Percentiles rank a stretch among this genome's conserved stretches.
These are phyloP conservation scores for Steinernema carpocapsae DNA, from an alignment of 2,888 invertebrate species.

Conservation along the genomic window DNA sequence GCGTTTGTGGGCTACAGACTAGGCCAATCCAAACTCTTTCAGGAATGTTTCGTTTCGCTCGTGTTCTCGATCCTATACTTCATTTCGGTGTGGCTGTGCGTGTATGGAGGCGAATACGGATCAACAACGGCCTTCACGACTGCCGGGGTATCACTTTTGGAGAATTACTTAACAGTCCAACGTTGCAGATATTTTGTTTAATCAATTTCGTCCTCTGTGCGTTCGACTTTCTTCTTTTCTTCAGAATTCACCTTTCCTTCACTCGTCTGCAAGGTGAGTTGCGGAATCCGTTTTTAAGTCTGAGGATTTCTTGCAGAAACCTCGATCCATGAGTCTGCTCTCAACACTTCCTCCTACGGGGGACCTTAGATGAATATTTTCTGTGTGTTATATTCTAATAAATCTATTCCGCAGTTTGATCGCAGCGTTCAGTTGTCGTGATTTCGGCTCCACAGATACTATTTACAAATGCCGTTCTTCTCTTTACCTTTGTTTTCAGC, in stretches of 20 bases:
- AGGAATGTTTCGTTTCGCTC: conserved; percentile 44
- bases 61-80: conserved; percentile 44
- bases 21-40: background rate
- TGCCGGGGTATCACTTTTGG: conserved; percentile 39
- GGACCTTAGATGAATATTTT: background rate
- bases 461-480: background rate
- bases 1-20: too few species aligned
- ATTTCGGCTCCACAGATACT: too few species aligned
- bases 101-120: conserved; percentile 36
- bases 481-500: background rate
- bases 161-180: too few species aligned
- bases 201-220: conserved; percentile 16
- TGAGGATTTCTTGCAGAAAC: conserved; percentile 5
- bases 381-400: too few species aligned
- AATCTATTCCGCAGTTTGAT: too few species aligned
- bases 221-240: conserved; percentile 11
- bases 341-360: background rate
- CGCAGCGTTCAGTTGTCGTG: too few species aligned
- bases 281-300: too few species aligned
- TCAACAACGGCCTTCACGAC: conserved; percentile 34
- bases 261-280: conserved; percentile 5
- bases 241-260: conserved; percentile 2
- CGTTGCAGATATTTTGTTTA: conserved; percentile 11
- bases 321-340: background rate
- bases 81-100: conserved; percentile 44